These are phyloP conservation scores for Druon quercuslanigerum DNA, from an alignment of 1,140 invertebrate genomes.

Conservation along the genomic window DNA sequence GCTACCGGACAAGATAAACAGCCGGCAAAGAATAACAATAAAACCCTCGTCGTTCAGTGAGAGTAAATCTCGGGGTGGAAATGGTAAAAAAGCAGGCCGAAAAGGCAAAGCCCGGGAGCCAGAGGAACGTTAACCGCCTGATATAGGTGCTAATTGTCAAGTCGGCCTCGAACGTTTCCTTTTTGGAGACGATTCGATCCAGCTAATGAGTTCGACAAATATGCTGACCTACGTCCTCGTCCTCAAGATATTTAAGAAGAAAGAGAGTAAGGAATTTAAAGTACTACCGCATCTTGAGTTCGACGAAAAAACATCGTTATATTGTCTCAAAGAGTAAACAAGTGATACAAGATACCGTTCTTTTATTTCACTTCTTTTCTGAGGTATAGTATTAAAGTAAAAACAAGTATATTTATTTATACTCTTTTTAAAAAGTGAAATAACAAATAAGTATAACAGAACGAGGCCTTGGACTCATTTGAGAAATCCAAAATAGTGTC, in stretches of 20 bases:
- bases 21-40: slow-evolving; percentile 33
- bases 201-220: slow-evolving; percentile 61
- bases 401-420: too few relatives aligned
- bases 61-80: neutral
- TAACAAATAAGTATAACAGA: too few relatives aligned
- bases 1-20: slow-evolving; percentile 59
- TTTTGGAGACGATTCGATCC: slow-evolving; percentile 44
- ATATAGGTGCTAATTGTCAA: slow-evolving; percentile 61
- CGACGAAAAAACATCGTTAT: slow-evolving; percentile 6
- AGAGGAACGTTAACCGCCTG: slow-evolving; percentile 46
- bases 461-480: too few relatives aligned
- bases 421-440: too few relatives aligned
- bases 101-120: slow-evolving; percentile 56
- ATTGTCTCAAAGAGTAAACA: slow-evolving; percentile 5
- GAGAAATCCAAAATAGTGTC: too few relatives aligned
- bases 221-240: slow-evolving; percentile 14
- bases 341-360: neutral
- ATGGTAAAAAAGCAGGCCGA: slow-evolving; percentile 33
- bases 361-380: too few relatives aligned
- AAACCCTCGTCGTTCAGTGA: slow-evolving; percentile 14
- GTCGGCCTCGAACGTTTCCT: slow-evolving; percentile 46
- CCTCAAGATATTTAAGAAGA: neutral
- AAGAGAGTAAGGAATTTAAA: slow-evolving; percentile 33
- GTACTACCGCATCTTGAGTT: slow-evolving; percentile 15
- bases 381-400: too few relatives aligned